Conservation (phyloP, 2,888 invertebrate species). For the Elgonia sp. region DNA sequence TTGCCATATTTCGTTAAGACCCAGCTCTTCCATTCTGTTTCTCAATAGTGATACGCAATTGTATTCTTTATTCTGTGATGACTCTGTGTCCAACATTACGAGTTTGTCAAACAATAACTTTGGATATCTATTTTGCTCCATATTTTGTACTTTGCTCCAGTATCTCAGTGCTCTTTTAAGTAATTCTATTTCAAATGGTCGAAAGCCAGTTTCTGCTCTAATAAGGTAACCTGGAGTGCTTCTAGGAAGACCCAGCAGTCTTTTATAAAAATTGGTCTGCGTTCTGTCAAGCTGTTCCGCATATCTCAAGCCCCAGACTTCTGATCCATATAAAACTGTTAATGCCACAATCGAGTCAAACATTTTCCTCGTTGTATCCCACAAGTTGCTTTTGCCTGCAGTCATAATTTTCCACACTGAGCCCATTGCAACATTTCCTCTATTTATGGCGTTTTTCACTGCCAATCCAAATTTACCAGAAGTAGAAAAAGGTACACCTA, state of each 20-base stretch:
- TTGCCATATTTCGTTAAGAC: too few species aligned
- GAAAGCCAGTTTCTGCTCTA: not conserved
- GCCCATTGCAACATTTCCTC: not conserved
- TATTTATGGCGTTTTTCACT: not conserved
- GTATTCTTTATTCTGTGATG: too few species aligned
- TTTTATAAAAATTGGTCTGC: slow-evolving; percentile 3
- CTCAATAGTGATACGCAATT: too few species aligned
- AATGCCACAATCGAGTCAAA: slow-evolving; percentile 2
- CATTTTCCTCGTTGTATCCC: not conserved
- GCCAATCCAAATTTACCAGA: too few species aligned
- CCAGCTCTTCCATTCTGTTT: too few species aligned
- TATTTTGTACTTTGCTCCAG: too few species aligned
- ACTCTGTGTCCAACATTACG: too few species aligned
- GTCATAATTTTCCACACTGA: not conserved
- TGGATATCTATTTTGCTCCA: too few species aligned
- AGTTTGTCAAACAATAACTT: too few species aligned
- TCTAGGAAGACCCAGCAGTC: not conserved
- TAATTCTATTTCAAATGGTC: too few species aligned
- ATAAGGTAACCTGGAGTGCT: slow-evolving; percentile 14
- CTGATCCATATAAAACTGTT: not conserved
- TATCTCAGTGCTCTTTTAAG: too few species aligned
- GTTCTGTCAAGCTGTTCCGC: not conserved
- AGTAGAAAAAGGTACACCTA: not conserved
- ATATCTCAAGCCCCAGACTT: not conserved
- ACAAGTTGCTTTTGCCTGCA: not conserved